phyloP scores from a whole-genome alignment of 2,113 vertebrate species.

The Sinocyclocheilus maitianheensis region DNA sequence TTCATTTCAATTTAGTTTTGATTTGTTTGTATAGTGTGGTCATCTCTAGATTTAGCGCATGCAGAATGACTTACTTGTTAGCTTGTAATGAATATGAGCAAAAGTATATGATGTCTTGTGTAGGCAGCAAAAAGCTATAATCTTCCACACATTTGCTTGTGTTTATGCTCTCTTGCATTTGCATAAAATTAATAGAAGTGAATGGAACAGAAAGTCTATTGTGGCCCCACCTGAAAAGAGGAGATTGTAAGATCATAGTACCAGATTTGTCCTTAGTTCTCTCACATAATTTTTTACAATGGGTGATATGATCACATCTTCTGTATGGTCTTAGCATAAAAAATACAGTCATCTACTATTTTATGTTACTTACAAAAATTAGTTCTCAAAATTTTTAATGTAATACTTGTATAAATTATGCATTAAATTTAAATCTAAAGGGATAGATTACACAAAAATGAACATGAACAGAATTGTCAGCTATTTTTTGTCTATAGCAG shows the following conservation, averaged over 20 bases:
- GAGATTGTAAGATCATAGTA: background rate
- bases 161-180: background rate
- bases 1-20: background rate
- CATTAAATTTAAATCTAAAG: background rate
- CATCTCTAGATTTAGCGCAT: background rate
- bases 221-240: background rate
- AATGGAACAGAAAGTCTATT: background rate
- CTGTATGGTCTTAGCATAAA: background rate
- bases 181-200: background rate
- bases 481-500: no score
- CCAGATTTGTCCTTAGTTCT: background rate
- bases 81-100: background rate
- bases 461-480: background rate
- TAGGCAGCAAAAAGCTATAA: background rate
- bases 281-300: background rate
- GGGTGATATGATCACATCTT: background rate
- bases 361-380: background rate
- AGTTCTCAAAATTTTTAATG: background rate
- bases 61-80: background rate
- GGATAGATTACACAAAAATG: background rate
- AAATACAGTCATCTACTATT: background rate
- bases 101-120: background rate
- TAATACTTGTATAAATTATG: background rate
- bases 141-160: background rate
- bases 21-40: background rate